A percentile compares a stretch with the other conserved stretches of the same genome.
Conservation (phyloP, 2,113 vertebrate species). For the Microcebus murinus region DNA sequence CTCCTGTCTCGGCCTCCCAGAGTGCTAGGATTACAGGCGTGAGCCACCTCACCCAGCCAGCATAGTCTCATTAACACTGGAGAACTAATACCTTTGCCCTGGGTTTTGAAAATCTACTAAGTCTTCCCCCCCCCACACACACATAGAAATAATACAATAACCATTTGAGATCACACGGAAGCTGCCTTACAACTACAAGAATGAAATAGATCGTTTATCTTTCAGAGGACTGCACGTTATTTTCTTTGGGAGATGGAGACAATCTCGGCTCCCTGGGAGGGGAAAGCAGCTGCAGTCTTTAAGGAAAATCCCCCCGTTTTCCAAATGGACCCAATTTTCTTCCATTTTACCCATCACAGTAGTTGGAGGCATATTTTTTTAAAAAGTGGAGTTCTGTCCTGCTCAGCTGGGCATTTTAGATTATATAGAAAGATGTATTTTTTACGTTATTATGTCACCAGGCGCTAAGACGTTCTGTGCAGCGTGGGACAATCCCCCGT, state of each 20-base stretch:
- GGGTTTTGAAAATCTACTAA: background rate
- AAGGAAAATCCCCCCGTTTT: background rate
- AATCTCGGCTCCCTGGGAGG: background rate
- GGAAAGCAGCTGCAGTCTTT: conserved; percentile 38
- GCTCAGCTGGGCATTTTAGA: background rate
- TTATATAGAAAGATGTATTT: background rate
- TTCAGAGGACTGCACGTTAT: conserved; percentile 27
- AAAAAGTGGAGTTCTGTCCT: background rate
- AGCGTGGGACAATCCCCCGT: accelerated
- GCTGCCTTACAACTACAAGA: background rate
- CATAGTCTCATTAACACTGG: background rate
- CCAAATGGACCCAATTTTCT: background rate
- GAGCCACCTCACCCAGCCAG: too few species aligned
- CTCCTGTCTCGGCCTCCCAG: too few species aligned
- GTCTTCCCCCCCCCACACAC: accelerated
- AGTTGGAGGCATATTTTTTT: background rate
- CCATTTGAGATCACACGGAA: background rate
- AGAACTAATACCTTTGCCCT: background rate
- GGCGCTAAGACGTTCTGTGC: background rate
- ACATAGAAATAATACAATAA: background rate
- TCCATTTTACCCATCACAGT: background rate
- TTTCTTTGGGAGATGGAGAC: conserved; percentile 51
- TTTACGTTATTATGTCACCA: background rate
- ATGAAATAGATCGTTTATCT: background rate
- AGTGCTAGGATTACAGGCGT: too few species aligned